Conservation (phyloP, 2,113 vertebrate genomes). For the Sarotherodon lohbergeri region DNA sequence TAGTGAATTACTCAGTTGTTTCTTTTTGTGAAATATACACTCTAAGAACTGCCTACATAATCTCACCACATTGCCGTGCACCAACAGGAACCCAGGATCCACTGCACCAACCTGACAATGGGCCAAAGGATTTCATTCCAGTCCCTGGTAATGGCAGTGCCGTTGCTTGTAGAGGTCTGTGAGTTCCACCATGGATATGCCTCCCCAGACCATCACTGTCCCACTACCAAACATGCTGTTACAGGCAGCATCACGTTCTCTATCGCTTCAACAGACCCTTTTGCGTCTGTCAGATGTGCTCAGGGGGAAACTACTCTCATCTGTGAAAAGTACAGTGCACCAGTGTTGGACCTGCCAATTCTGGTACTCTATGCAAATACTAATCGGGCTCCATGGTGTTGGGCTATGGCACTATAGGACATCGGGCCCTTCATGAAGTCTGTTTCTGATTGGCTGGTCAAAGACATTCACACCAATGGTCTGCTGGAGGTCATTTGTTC, state of each 20-base stretch:
- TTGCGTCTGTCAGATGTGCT: neutral
- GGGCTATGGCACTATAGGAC: neutral
- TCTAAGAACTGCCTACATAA: neutral
- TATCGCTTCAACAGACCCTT: neutral
- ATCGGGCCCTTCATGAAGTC: neutral
- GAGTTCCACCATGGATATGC: neutral
- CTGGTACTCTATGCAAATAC: neutral
- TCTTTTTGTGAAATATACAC: neutral
- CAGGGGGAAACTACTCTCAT: neutral
- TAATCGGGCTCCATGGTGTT: neutral
- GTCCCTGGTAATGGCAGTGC: neutral
- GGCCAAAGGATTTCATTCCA: neutral
- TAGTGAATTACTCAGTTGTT: neutral
- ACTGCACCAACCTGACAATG: neutral
- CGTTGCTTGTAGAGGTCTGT: neutral
- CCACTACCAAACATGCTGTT: neutral
- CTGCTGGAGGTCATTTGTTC: neutral
- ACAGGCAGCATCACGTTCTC: neutral
- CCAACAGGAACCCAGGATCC: neutral
- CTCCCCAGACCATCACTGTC: neutral
- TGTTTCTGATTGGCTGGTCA: neutral
- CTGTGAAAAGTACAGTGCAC: neutral
- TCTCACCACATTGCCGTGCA: neutral
- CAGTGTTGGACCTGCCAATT: neutral
- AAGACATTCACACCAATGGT: neutral